Evolutionary conservation across 2,888 invertebrate genomes (phyloP), one percentile per base, ranked within the genome.

Genomic region (Euspilapteryx auroguttella): DNA sequence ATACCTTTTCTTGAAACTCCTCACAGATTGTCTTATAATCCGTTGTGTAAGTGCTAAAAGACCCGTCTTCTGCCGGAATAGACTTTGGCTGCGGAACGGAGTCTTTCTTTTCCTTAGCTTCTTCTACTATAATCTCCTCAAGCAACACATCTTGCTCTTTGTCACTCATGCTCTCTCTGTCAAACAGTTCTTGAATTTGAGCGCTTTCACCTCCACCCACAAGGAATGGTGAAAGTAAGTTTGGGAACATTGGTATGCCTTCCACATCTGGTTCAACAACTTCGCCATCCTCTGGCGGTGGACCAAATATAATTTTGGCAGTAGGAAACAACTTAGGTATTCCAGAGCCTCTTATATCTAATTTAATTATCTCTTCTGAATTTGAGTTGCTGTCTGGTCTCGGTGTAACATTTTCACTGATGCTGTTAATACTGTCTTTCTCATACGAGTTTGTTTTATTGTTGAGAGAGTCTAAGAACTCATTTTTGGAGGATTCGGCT

Each of bases 11-110:
- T 27, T 82, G 80, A 51, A 82, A 84, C 34, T 86, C 83, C 40
- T 86, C 85, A 45, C 86, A 81, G 30, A 86, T 75, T 11, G 86
- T 84, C 47, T 83, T 83, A 50, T 87, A 86, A 38, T 87, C 87
- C 14, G 86, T 85, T 7, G 85, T 80, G 40, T 81, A 66, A 4
- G 81, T 79, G 41, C 77, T 80, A 32, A 82, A 76, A 34, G 76
- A 71, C 35, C 55, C 48, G 8, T 57, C 61, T 25, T 75, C 73
- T 13, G 12, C 24, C n/a, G 10, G 4, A 31, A 65, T 49, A 2
- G 69, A 71, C 34, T 68, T 73, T 2, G 59, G 57, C 26, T 59
- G 61, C 7, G 36, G 40, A 30, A 33, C 40, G 10, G 9, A 9
- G 2, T 31, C 21, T 4, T 12, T 2, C 45, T 52, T 43, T 41